These are phyloP conservation scores for Lasius platythorax DNA, from an alignment of 2,888 invertebrate species.

Conservation along the genomic window DNA sequence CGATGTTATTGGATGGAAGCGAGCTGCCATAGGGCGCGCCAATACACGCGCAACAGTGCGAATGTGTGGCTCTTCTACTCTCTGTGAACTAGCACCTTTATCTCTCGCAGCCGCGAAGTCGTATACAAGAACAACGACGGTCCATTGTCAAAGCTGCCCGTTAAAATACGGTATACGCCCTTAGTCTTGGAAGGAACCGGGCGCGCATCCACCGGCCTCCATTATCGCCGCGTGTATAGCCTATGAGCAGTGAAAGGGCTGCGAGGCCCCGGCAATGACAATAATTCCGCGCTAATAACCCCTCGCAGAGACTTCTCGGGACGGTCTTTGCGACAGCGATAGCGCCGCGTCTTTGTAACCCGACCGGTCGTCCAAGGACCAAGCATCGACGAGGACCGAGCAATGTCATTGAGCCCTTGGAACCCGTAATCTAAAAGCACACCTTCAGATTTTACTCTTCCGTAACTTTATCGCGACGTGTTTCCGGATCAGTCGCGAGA, in stretches of 20 bases:
- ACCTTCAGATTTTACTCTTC: constrained; percentile 23
- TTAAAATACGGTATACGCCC: constrained; percentile 83
- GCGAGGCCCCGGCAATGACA: constrained; percentile 75
- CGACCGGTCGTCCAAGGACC: constrained; percentile 33
- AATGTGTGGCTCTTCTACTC: constrained; percentile 56
- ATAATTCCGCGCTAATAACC: constrained; percentile 82
- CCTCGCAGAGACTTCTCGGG: constrained; percentile 60
- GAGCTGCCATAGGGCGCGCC: constrained; percentile 15
- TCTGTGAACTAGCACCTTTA: constrained; percentile 68
- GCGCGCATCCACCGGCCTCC: constrained; percentile 64
- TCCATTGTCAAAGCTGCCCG: constrained; percentile 82
- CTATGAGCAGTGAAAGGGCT: constrained; percentile 76
- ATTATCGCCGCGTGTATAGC: constrained; percentile 77
- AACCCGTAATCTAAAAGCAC: constrained; percentile 40
- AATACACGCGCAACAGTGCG: constrained; percentile 66
- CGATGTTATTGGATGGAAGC: constrained; percentile 45
- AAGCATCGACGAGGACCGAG: constrained; percentile 32
- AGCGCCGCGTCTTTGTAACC: constrained; percentile 48
- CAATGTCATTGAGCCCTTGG: constrained; percentile 39
- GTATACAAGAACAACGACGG: constrained; percentile 69
- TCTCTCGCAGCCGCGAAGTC: constrained; percentile 70
- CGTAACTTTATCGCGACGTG: not conserved
- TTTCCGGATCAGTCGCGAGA: not conserved
- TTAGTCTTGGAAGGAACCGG: constrained; percentile 70
- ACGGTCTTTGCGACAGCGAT: constrained; percentile 38